These are phyloP conservation scores for Sciurus carolinensis DNA, from an alignment of 2,797 vertebrate species.

Conservation along the genomic window DNA sequence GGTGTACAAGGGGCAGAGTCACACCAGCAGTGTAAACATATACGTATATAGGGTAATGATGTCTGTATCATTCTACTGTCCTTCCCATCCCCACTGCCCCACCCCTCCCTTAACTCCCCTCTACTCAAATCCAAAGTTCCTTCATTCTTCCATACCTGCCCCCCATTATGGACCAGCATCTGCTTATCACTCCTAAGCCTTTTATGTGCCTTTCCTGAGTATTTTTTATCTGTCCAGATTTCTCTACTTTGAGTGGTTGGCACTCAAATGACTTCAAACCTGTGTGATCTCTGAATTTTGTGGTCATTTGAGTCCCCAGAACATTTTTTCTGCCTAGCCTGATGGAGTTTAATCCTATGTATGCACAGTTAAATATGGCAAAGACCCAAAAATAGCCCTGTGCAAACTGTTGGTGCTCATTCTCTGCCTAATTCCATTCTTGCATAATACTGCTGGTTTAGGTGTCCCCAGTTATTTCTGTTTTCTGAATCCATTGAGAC, in stretches of 20 bases:
- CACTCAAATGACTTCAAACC: neutral
- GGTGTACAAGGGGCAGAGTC: too few relatives aligned
- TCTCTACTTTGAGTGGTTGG: neutral
- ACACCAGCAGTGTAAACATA: too few relatives aligned
- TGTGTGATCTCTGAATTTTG: slow-evolving; percentile 1
- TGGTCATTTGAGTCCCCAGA: neutral
- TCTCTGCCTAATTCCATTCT: neutral
- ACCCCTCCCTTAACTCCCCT: too few relatives aligned
- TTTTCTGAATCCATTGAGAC: neutral
- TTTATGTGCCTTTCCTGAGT: neutral
- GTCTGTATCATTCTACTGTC: too few relatives aligned
- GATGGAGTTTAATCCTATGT: neutral
- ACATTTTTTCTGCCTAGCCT: neutral
- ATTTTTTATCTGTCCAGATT: neutral
- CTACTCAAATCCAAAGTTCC: too few relatives aligned
- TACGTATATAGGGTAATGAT: too few relatives aligned
- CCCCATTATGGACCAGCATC: too few relatives aligned
- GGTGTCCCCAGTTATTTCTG: neutral
- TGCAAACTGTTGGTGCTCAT: neutral
- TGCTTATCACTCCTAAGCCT: too few relatives aligned
- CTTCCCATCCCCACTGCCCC: too few relatives aligned
- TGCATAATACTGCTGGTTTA: neutral
- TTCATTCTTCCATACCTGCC: too few relatives aligned
- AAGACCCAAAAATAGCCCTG: neutral
- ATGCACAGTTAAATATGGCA: neutral